Percentiles rank a stretch among this genome's conserved stretches.
These are phyloP conservation scores for Heterochromis multidens DNA, from an alignment of 2,113 vertebrate species.

Conservation along the genomic window DNA sequence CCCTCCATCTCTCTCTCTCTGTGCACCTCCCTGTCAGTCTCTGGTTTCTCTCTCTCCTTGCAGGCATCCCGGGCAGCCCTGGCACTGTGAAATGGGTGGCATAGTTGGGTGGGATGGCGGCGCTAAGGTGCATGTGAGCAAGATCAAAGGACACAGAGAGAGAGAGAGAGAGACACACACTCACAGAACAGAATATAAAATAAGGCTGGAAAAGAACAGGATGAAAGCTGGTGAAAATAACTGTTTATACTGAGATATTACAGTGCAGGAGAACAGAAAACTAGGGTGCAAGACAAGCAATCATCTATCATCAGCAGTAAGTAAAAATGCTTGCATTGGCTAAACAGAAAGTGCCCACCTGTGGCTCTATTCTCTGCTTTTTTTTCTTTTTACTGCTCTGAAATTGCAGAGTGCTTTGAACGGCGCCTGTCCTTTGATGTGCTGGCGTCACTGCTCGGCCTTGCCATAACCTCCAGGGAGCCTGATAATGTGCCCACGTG, in stretches of 20 bases:
- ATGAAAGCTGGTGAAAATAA: background rate
- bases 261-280: background rate
- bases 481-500: slow-evolving; percentile 49
- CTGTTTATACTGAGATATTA: background rate
- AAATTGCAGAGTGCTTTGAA: slow-evolving; percentile 64
- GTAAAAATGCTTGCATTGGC: slow-evolving; percentile 22
- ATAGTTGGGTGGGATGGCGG: slow-evolving; percentile 31
- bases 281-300: slow-evolving; percentile 26
- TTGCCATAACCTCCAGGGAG: slow-evolving; percentile 46
- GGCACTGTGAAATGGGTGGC: slow-evolving; percentile 37
- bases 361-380: slow-evolving; percentile 56
- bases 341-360: slow-evolving; percentile 60
- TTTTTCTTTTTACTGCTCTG: slow-evolving; percentile 37
- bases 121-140: background rate
- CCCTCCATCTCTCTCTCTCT: background rate
- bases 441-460: slow-evolving; percentile 46
- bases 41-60: slow-evolving; percentile 35
- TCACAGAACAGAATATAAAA: background rate
- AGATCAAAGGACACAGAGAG: background rate
- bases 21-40: slow-evolving; percentile 12
- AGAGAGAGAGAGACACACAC: background rate
- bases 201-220: background rate
- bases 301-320: slow-evolving; percentile 54
- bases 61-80: slow-evolving; percentile 58
- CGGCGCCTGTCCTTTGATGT: slow-evolving; percentile 44